Percentiles rank a stretch among this genome's conserved stretches.
Conservation (phyloP, 2,797 vertebrate genomes). For the Poeciliopsis paucimaculata region DNA sequence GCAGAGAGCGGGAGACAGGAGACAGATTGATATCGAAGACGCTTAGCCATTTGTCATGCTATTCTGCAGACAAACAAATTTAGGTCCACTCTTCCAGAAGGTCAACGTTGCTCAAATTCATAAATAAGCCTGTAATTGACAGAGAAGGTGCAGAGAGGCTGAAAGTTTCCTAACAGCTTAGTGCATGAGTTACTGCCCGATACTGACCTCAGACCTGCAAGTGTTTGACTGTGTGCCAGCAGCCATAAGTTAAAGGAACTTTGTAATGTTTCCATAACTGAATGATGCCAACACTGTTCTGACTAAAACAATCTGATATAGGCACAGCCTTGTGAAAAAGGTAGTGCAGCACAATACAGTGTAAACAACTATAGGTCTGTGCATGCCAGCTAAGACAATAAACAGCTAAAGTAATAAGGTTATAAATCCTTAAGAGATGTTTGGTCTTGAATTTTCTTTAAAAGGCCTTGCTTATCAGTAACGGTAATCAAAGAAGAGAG, state of each 20-base stretch:
- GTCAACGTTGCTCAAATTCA: slow-evolving; percentile 77
- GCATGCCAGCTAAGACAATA: not conserved
- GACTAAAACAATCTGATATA: slow-evolving; percentile 11
- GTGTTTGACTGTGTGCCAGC: slow-evolving; percentile 36
- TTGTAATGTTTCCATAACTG: slow-evolving; percentile 52
- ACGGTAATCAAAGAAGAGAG: not conserved
- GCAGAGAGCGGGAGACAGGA: slow-evolving; percentile 29
- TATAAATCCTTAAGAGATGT: not conserved
- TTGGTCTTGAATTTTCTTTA: not conserved
- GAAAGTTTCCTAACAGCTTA: slow-evolving; percentile 50
- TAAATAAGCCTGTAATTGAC: slow-evolving; percentile 79
- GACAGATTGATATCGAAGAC: slow-evolving; percentile 64
- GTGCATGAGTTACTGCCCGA: slow-evolving; percentile 61
- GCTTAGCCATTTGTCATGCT: slow-evolving; percentile 65
- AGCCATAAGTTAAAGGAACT: slow-evolving; percentile 43
- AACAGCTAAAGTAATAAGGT: not conserved
- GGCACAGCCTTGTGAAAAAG: not conserved
- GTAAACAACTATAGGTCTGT: not conserved
- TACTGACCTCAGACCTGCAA: slow-evolving; percentile 42
- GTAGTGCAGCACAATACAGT: not conserved
- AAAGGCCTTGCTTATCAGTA: not conserved
- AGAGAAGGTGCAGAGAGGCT: slow-evolving; percentile 49
- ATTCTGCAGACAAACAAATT: slow-evolving; percentile 77
- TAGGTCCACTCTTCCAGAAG: slow-evolving; percentile 74
- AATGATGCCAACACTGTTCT: slow-evolving; percentile 21